A percentile compares a stretch with the other conserved stretches of the same genome.
These are phyloP conservation scores for Trachymyrmex septentrionalis DNA, from an alignment of 1,140 invertebrate species.

Conservation along the genomic window DNA sequence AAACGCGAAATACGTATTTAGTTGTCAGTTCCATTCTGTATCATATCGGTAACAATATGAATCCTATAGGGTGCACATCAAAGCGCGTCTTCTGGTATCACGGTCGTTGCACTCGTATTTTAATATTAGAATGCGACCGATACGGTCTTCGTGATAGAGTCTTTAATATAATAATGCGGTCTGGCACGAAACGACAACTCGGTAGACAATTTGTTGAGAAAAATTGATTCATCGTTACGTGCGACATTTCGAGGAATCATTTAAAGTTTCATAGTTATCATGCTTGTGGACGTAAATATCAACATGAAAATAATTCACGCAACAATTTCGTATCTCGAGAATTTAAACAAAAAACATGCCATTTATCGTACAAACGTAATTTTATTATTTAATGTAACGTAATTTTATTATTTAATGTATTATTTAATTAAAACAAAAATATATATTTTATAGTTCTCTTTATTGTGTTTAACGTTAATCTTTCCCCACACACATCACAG, in stretches of 20 bases:
- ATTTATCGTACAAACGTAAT: not conserved
- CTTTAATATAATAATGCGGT: slow-evolving; percentile 57
- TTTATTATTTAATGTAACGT: not conserved
- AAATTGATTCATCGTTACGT: slow-evolving; percentile 40
- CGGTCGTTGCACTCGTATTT: slow-evolving; percentile 69
- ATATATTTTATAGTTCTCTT: not conserved
- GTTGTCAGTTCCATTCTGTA: slow-evolving; percentile 5
- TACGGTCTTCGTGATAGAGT: slow-evolving; percentile 54
- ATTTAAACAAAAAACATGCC: not conserved
- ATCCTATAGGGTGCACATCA: slow-evolving; percentile 56
- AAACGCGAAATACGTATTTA: not conserved
- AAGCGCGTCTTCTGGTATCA: slow-evolving; percentile 54
- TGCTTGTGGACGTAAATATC: not conserved
- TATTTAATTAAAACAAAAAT: not conserved
- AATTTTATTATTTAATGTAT: not conserved
- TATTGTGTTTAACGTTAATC: not conserved
- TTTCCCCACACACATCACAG: too few species aligned
- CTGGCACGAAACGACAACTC: slow-evolving; percentile 8
- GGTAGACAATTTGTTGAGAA: slow-evolving; percentile 57
- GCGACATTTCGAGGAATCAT: slow-evolving; percentile 26
- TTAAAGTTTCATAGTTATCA: slow-evolving; percentile 11
- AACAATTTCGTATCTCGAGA: not conserved
- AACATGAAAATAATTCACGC: not conserved
- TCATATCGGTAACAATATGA: slow-evolving; percentile 33
- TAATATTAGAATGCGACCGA: slow-evolving; percentile 69